These are phyloP conservation scores for Emberiza fucata DNA, from an alignment of 2,113 vertebrate genomes.

Conservation along the genomic window DNA sequence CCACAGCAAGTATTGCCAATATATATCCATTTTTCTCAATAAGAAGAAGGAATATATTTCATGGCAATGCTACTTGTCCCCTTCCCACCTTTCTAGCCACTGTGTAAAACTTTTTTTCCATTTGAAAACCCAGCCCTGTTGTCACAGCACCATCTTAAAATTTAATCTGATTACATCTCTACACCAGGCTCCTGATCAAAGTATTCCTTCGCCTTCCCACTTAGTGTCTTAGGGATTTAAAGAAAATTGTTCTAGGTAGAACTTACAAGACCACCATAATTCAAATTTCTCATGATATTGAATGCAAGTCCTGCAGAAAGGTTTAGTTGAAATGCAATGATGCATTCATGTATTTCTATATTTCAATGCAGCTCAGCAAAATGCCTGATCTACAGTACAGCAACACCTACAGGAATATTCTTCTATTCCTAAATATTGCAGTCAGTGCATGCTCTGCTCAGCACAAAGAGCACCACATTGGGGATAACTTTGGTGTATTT, in stretches of 20 bases:
- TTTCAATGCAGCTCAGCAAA: background rate
- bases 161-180: background rate
- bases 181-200: background rate
- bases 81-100: background rate
- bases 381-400: background rate
- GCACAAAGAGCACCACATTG: accelerated
- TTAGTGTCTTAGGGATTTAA: background rate
- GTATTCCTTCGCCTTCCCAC: background rate
- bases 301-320: accelerated
- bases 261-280: background rate
- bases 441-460: background rate
- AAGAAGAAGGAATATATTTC: background rate
- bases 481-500: background rate
- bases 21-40: background rate
- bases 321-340: accelerated
- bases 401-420: background rate
- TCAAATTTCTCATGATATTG: background rate
- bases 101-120: background rate
- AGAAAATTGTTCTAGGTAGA: background rate
- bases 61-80: background rate
- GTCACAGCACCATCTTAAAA: background rate
- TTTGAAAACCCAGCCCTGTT: background rate
- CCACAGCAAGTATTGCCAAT: background rate
- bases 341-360: background rate
- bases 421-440: background rate